Evolutionary conservation across 2,113 vertebrate species (phyloP).

Genomic region (Hiodon tergisus): DNA sequence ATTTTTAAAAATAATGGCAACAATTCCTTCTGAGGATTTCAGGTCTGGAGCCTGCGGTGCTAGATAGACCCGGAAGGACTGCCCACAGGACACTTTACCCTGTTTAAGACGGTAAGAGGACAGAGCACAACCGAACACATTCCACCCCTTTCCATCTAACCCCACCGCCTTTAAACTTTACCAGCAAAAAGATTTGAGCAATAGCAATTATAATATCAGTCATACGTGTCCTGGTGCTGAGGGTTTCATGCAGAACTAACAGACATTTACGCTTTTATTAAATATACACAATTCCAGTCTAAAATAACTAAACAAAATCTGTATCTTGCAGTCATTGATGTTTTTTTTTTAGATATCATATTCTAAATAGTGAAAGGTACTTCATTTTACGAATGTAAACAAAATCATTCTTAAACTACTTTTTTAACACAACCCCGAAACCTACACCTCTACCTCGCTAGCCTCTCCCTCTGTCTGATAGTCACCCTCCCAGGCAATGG

Average conservation of each 20-base stretch:
- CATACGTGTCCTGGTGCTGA: neutral
- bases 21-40: slow-evolving; percentile 38
- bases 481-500: slow-evolving; percentile 25
- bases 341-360: neutral
- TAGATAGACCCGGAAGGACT: slow-evolving; percentile 35
- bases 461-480: slow-evolving; percentile 28
- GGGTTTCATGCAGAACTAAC: neutral
- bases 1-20: slow-evolving; percentile 39
- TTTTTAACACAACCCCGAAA: neutral
- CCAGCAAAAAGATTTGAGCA: slow-evolving; percentile 18
- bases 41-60: slow-evolving; percentile 46
- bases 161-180: slow-evolving; percentile 17
- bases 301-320: neutral
- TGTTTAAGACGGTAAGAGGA: slow-evolving; percentile 64
- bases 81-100: slow-evolving; percentile 48
- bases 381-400: slow-evolving; percentile 5
- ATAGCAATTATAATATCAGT: slow-evolving; percentile 40
- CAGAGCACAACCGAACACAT: slow-evolving; percentile 39
- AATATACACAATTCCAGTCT: slow-evolving; percentile 1
- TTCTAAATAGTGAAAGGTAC: neutral
- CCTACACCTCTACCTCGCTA: neutral
- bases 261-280: too few species aligned
- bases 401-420: slow-evolving; percentile 9
- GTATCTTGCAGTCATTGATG: neutral
- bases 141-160: slow-evolving; percentile 36